Conservation (phyloP, 1,140 invertebrate genomes). For the Sycobia sp. region DNA sequence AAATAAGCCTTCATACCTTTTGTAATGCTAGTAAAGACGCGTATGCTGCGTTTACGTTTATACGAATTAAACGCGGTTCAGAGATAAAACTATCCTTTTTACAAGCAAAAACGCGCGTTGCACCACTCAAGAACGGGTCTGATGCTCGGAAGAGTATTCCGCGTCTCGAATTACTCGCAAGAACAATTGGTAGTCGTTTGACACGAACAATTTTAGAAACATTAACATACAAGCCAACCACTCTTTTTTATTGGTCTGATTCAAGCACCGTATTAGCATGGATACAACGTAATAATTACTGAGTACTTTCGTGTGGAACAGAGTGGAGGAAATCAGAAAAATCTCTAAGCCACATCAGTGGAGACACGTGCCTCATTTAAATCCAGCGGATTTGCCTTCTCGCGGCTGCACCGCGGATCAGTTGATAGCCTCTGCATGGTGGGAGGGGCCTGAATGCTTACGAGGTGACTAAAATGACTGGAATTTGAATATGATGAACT, state of each 20-base stretch:
- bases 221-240: background rate
- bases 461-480: conserved; percentile 27
- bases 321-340: background rate
- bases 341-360: background rate
- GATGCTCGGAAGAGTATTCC: conserved; percentile 20
- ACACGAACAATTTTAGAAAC: background rate
- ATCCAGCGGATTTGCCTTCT: conserved; percentile 54
- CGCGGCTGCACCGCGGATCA: conserved; percentile 45
- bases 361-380: conserved; percentile 47
- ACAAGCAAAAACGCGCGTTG: conserved; percentile 21
- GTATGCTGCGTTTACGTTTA: conserved; percentile 22
- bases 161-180: conserved; percentile 32
- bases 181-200: conserved; percentile 16
- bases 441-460: conserved; percentile 52
- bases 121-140: background rate
- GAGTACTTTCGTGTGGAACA: background rate
- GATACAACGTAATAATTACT: background rate
- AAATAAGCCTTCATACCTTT: conserved; percentile 9
- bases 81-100: conserved; percentile 4
- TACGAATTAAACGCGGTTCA: background rate
- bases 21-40: conserved; percentile 18
- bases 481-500: conserved; percentile 24
- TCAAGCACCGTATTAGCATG: background rate
- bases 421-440: conserved; percentile 49
- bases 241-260: background rate